Evolutionary conservation across 2,113 vertebrate species (phyloP).

Genomic region (Sterrhoptilus dennistouni): DNA sequence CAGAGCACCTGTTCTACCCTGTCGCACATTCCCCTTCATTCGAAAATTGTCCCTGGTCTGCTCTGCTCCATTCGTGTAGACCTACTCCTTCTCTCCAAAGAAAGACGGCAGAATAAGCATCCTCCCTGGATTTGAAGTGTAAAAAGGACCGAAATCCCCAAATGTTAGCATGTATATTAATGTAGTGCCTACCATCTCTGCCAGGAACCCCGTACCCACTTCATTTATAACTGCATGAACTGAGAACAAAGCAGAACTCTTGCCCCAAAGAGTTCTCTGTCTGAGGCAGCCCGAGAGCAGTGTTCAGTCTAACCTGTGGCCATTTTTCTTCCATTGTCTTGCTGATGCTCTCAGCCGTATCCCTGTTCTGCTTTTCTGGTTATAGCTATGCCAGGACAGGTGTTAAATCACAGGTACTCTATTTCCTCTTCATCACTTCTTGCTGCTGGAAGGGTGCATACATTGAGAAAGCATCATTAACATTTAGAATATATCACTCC

Average conservation of each 20-base stretch:
- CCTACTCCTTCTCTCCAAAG: not conserved
- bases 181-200: not conserved
- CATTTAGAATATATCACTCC: not conserved
- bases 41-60: not conserved
- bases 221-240: not conserved
- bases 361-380: not conserved
- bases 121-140: not conserved
- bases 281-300: not conserved
- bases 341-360: not conserved
- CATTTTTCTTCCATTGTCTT: constrained; percentile 1
- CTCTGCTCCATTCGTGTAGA: not conserved
- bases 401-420: not conserved
- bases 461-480: not conserved
- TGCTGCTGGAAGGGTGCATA: not conserved
- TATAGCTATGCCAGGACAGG: not conserved
- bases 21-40: not conserved
- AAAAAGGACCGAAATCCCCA: not conserved
- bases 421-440: not conserved
- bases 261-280: not conserved
- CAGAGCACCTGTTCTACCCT: not conserved
- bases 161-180: not conserved
- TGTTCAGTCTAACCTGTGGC: not conserved
- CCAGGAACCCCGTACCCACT: not conserved
- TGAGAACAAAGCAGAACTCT: not conserved
- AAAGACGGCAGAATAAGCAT: not conserved